A percentile compares a stretch with the other conserved stretches of the same genome.
These are phyloP conservation scores for Bungarus multicinctus DNA, from an alignment of 2,113 vertebrate genomes.

Conservation along the genomic window DNA sequence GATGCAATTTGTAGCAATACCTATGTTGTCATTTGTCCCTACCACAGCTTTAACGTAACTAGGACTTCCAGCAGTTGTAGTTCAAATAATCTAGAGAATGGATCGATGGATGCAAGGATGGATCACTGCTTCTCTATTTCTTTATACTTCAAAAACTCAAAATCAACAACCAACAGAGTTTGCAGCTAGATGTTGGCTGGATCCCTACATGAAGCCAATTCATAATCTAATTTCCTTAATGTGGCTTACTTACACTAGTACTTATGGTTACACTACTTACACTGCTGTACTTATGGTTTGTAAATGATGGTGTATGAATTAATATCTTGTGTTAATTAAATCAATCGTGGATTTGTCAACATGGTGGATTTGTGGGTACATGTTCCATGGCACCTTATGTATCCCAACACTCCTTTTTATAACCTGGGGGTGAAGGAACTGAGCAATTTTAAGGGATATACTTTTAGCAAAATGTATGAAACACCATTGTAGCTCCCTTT, in stretches of 20 bases:
- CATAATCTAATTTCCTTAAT: neutral
- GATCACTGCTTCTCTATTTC: neutral
- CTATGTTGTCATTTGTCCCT: neutral
- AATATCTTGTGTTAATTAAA: neutral
- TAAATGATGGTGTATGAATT: neutral
- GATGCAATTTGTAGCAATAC: neutral
- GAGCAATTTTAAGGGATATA: neutral
- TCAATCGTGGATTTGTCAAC: neutral
- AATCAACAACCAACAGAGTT: neutral
- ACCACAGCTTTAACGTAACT: neutral
- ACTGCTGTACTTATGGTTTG: neutral
- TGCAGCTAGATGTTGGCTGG: neutral
- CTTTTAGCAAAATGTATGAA: neutral
- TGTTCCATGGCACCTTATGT: neutral
- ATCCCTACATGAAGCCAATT: neutral
- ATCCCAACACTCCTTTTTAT: neutral
- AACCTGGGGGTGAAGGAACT: neutral
- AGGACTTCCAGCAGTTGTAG: too few species aligned
- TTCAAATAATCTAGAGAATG: neutral
- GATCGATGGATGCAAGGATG: neutral
- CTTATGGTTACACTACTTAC: too few species aligned
- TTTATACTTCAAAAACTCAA: neutral
- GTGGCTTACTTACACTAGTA: neutral
- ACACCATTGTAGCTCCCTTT: neutral
- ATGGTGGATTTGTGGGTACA: neutral